Evolutionary conservation across 2,888 invertebrate genomes (phyloP).

Genomic region (Drosophila siamana): DNA sequence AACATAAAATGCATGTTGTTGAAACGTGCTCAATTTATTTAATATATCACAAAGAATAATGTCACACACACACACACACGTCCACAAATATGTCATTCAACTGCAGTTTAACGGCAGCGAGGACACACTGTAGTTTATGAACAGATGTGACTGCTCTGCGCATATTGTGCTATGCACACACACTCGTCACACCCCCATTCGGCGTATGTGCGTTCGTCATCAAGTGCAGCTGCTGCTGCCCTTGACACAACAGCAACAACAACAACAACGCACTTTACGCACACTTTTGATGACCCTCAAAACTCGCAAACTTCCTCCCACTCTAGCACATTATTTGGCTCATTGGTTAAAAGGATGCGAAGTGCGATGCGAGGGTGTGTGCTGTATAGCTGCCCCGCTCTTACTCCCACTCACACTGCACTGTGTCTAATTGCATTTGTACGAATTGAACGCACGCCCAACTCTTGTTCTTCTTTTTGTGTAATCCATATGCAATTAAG

Average conservation of each 20-base stretch:
- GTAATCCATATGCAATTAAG: background rate
- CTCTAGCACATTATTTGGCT: conserved; percentile 18
- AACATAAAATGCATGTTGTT: background rate
- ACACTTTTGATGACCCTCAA: conserved; percentile 25
- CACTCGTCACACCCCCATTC: conserved; percentile 15
- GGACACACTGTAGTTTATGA: conserved; percentile 2
- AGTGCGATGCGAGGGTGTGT: conserved; percentile 9
- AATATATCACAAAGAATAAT: conserved; percentile 6
- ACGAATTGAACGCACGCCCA: background rate
- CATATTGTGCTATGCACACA: conserved; percentile 11
- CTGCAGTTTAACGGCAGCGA: background rate
- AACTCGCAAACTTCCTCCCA: background rate
- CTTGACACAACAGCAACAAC: conserved; percentile 52
- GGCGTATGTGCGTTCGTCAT: background rate
- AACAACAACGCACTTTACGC: conserved; percentile 63
- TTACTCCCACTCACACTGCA: background rate
- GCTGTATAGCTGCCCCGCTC: background rate
- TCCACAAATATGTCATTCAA: background rate
- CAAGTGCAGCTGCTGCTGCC: conserved; percentile 44
- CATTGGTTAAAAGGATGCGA: conserved; percentile 25
- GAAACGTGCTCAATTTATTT: background rate
- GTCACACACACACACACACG: too few relatives aligned
- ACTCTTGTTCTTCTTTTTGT: background rate
- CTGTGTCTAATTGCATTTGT: conserved; percentile 37
- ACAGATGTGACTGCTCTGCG: conserved; percentile 7